phyloP scores from a whole-genome alignment of 2,797 vertebrate genomes.

The Geotrypetes seraphini region DNA sequence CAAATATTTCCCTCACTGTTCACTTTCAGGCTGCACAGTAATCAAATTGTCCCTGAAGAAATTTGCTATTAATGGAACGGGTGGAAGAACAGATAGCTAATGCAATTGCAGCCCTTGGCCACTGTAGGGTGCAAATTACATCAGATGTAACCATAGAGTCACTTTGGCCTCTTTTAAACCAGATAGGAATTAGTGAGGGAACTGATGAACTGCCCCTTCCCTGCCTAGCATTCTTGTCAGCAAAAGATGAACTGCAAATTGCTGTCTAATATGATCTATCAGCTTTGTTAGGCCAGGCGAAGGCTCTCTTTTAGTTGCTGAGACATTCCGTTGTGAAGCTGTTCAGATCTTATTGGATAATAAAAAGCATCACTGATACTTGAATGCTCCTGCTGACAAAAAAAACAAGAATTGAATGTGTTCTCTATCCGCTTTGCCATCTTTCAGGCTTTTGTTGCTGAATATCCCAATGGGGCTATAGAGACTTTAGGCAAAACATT shows the following conservation, averaged over 20 bases:
- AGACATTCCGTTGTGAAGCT: constrained; percentile 24
- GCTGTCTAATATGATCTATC: constrained; percentile 58
- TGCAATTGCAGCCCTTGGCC: too few relatives aligned
- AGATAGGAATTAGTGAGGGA: constrained; percentile 41
- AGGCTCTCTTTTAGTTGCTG: constrained; percentile 39
- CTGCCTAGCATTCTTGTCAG: constrained; percentile 35
- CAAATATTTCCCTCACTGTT: constrained; percentile 10
- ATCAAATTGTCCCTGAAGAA: constrained; percentile 28
- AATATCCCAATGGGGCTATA: too few relatives aligned
- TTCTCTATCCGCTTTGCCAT: too few relatives aligned
- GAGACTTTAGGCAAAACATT: too few relatives aligned
- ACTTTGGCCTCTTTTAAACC: constrained; percentile 40
- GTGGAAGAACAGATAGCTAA: constrained; percentile 1
- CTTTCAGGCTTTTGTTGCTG: too few relatives aligned
- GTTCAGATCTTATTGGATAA: constrained; percentile 39
- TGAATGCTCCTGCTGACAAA: too few relatives aligned
- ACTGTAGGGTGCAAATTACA: too few relatives aligned
- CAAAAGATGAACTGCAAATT: constrained; percentile 41
- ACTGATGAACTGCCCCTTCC: too few relatives aligned
- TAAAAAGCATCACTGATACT: constrained; percentile 34
- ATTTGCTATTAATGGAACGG: constrained; percentile 27
- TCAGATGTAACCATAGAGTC: constrained; percentile 40
- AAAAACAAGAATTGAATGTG: too few relatives aligned
- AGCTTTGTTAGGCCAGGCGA: constrained; percentile 35
- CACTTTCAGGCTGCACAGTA: constrained; percentile 4